Evolutionary conservation across 2,888 invertebrate species (phyloP).

Genomic region (Tridacna crocea): DNA sequence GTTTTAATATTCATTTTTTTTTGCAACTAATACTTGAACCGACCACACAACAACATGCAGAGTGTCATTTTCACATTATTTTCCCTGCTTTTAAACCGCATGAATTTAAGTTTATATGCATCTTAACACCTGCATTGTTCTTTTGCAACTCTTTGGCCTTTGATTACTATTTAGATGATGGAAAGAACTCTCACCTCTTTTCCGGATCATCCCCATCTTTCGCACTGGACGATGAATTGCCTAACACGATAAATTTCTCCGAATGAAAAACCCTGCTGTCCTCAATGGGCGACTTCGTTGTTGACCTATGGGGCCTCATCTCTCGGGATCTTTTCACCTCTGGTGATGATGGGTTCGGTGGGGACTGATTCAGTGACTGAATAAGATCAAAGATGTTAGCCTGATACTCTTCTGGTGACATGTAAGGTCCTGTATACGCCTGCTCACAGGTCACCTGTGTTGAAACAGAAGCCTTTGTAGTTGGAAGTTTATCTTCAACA

Average conservation of each 20-base stretch:
- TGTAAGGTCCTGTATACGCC: constrained; percentile 43
- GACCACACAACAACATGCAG: no score
- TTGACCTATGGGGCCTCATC: constrained; percentile 27
- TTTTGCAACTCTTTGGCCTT: no score
- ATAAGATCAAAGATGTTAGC: constrained; percentile 63
- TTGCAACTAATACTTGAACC: no score
- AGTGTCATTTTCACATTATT: no score
- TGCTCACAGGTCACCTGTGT: constrained; percentile 48
- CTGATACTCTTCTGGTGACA: constrained; percentile 64
- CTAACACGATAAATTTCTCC: constrained; percentile 59
- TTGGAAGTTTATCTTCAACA: constrained; percentile 39
- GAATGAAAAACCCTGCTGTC: constrained; percentile 48
- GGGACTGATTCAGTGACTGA: constrained; percentile 58
- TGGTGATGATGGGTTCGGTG: constrained; percentile 58
- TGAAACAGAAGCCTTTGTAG: constrained; percentile 35
- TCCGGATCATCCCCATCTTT: constrained; percentile 33
- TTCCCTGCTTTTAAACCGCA: not conserved
- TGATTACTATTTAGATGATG: not conserved
- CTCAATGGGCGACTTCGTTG: constrained; percentile 11
- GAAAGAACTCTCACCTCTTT: constrained; percentile 42
- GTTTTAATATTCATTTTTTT: no score
- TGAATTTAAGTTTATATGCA: not conserved
- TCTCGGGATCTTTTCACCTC: constrained; percentile 49
- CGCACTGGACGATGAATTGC: constrained; percentile 30
- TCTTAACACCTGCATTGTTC: no score